phyloP scores from a whole-genome alignment of 2,797 vertebrate genomes.

The Vespertilio murinus region DNA sequence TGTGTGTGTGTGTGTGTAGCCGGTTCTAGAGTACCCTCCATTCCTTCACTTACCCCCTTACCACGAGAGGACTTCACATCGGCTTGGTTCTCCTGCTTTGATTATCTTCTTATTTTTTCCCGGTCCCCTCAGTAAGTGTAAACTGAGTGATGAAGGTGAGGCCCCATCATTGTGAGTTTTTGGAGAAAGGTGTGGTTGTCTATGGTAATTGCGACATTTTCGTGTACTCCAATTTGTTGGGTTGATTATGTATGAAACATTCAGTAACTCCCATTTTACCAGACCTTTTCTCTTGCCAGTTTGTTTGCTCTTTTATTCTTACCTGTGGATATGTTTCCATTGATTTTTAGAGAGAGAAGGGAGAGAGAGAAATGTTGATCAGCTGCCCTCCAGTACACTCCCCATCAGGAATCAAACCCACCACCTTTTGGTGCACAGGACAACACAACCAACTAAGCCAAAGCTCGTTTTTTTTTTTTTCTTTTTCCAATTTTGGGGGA shows the following conservation, averaged over 20 bases:
- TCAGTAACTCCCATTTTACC: not conserved
- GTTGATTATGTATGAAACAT: slow-evolving; percentile 2
- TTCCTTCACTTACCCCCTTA: not conserved
- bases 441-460: not conserved
- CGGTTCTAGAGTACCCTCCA: not conserved
- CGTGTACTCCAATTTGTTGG: not conserved
- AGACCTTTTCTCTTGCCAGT: not conserved
- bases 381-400: not conserved
- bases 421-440: not conserved
- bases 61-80: not conserved
- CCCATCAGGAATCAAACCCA: not conserved
- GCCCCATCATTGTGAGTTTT: not conserved
- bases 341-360: not conserved
- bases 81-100: not conserved
- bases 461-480: not conserved
- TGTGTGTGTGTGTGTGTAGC: not conserved
- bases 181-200: not conserved
- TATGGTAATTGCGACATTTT: not conserved
- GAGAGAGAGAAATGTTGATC: not conserved
- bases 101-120: not conserved
- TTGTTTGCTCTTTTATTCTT: not conserved
- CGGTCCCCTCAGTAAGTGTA: not conserved
- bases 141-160: not conserved
- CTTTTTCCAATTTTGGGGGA: not conserved
- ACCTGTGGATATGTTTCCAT: not conserved